Conservation (phyloP, 64 coral and sea anemone species). For the Montipora foliosa region DNA sequence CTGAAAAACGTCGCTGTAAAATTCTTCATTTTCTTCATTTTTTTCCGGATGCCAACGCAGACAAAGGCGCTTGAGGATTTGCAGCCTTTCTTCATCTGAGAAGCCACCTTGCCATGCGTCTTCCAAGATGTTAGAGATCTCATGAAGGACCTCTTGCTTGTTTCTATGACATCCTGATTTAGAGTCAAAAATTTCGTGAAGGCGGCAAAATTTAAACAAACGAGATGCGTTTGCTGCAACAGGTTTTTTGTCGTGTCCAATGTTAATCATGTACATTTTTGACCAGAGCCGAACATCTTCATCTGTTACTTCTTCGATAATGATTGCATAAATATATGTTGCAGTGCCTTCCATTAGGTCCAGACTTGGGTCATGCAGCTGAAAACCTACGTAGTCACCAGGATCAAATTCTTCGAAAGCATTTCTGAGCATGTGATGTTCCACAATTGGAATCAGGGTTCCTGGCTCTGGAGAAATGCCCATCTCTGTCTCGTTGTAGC, state of each 20-base stretch:
- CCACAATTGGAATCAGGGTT: constrained; percentile 57
- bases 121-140: constrained; percentile 10
- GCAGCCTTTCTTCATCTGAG: neutral
- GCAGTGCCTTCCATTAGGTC: too few relatives aligned
- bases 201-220: constrained; percentile 82
- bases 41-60: constrained; percentile 45
- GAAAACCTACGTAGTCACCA: constrained; percentile 84
- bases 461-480: constrained; percentile 48
- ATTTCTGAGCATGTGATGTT: constrained; percentile 69
- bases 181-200: neutral
- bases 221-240: constrained; percentile 57
- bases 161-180: neutral
- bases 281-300: neutral
- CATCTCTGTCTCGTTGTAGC: neutral
- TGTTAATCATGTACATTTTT: constrained; percentile 73
- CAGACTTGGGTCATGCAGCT: constrained; percentile 28
- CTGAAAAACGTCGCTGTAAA: constrained; percentile 4
- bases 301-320: constrained; percentile 14
- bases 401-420: neutral
- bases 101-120: neutral
- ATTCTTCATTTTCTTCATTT: constrained; percentile 71
- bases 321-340: too few relatives aligned
- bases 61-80: constrained; percentile 48
- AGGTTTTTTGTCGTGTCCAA: constrained; percentile 55
- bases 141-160: constrained; percentile 19